Conservation (phyloP, 2,113 vertebrate species). For the Terrapene triunguis region DNA sequence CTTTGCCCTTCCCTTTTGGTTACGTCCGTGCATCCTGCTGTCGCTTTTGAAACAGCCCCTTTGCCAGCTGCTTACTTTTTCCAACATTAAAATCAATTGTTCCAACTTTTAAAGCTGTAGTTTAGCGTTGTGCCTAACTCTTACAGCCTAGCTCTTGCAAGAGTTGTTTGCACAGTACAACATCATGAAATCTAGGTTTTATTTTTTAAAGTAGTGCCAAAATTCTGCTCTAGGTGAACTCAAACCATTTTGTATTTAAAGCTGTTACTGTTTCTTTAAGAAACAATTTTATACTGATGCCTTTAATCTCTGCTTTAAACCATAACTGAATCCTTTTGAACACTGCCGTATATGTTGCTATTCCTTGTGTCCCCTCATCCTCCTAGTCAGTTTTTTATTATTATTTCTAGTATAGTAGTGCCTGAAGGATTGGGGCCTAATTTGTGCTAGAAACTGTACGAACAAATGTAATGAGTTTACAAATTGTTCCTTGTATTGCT, state of each 20-base stretch:
- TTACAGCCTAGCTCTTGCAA: not conserved
- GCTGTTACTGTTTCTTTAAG: not conserved
- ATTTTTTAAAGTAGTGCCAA: not conserved
- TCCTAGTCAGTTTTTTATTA: conserved; percentile 44
- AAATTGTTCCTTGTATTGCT: conserved; percentile 52
- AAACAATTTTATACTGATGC: conserved; percentile 14
- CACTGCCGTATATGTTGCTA: not conserved
- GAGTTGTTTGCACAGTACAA: not conserved
- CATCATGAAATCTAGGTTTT: not conserved
- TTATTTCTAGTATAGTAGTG: not conserved
- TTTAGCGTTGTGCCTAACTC: not conserved
- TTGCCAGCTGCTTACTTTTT: conserved; percentile 24
- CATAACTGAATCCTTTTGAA: not conserved
- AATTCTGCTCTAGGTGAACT: not conserved
- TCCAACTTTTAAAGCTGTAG: conserved; percentile 4
- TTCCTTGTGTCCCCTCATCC: conserved; percentile 2
- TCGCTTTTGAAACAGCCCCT: conserved; percentile 22
- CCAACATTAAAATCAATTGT: not conserved
- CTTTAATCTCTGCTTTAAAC: not conserved
- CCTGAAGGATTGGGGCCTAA: not conserved
- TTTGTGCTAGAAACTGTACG: conserved; percentile 50
- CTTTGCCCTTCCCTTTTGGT: conserved; percentile 2
- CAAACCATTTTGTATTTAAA: not conserved
- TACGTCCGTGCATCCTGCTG: conserved; percentile 2
- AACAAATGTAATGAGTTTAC: conserved; percentile 29